Evolutionary conservation across 2,888 invertebrate species (phyloP), one percentile per base, ranked within the genome.

Genomic region (Parnassius smintheus): DNA sequence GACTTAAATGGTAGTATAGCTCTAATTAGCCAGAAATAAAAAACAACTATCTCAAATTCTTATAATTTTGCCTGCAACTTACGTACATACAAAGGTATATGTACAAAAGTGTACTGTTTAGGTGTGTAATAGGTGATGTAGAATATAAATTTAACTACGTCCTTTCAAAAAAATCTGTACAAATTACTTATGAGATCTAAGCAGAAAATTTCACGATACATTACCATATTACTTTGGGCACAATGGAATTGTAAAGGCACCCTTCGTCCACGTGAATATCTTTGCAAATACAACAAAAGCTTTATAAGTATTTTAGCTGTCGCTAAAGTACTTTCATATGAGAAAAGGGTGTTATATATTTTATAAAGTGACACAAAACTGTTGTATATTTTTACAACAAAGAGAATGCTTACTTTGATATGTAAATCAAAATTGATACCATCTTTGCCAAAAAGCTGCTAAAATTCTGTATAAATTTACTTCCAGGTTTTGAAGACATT

Each of bases 351-450:
- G 50, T 44, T 45, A 44, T 44, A 49, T 62, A 54, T 57, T 58
- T 25, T 54, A 13, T 58, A 62, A 44, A 49, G 48, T 59, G 54
- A 45, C 44, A 62, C 50, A 51, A 62, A 53, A 59, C 45, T 55
- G 35, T 49, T 50, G 45, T 45, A 46, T 63, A 59, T 45, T 63
- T 13, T 63, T 46, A 35, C 63, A 55, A 55, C 63, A 59, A 55
- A 55, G 55, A 55, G 35, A 51, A 59, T 55, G n/a, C 59, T 59
- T 46, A 56, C 59, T 63, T 63, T 59, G 45, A 51, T 55, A 63
- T 63, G 63, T 46, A 63, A 63, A 63, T 59, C 35, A 59, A 59
- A 63, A 54, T 46, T 22, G 44, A 54, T 18, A 53, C 11, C 49
- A 59, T 50, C 41, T 61, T 55, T 42, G 52, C 45, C 54, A 53